phyloP scores from a whole-genome alignment of 2,797 vertebrate species.

The Sebastes variabilis region DNA sequence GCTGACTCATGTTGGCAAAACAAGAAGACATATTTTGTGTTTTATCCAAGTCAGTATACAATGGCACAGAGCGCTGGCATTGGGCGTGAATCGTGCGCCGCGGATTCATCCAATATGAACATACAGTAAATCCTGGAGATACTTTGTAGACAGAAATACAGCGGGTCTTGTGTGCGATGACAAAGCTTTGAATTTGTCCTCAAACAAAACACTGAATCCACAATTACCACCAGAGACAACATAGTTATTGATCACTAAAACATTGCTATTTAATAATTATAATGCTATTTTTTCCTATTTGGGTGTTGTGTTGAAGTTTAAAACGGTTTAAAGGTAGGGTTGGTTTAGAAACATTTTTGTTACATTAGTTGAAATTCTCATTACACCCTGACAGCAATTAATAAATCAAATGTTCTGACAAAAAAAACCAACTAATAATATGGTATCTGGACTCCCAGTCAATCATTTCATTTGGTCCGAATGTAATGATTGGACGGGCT shows the following conservation, averaged over 20 bases:
- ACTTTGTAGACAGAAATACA: conserved; percentile 2
- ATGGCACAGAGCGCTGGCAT: not conserved
- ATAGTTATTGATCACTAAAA: not conserved
- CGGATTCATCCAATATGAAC: conserved; percentile 15
- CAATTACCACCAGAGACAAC: conserved; percentile 3
- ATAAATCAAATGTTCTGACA: too few relatives aligned
- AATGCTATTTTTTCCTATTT: not conserved
- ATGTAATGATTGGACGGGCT: too few relatives aligned
- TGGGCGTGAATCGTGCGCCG: not conserved
- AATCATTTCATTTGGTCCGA: too few relatives aligned
- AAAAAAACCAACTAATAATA: too few relatives aligned
- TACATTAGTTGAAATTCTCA: too few relatives aligned
- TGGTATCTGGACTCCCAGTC: too few relatives aligned
- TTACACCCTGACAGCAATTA: too few relatives aligned
- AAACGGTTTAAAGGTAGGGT: not conserved
- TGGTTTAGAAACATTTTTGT: too few relatives aligned
- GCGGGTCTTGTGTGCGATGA: not conserved
- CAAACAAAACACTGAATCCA: conserved; percentile 8
- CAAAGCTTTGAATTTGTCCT: conserved; percentile 1
- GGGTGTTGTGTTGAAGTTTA: not conserved
- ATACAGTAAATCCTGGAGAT: conserved; percentile 12
- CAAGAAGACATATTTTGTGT: not conserved
- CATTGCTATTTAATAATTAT: not conserved
- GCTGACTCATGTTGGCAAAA: conserved; percentile 22
- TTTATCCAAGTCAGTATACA: conserved; percentile 16